Evolutionary conservation across 2,113 vertebrate species (phyloP).

Genomic region (Notarius lentiginosus): DNA sequence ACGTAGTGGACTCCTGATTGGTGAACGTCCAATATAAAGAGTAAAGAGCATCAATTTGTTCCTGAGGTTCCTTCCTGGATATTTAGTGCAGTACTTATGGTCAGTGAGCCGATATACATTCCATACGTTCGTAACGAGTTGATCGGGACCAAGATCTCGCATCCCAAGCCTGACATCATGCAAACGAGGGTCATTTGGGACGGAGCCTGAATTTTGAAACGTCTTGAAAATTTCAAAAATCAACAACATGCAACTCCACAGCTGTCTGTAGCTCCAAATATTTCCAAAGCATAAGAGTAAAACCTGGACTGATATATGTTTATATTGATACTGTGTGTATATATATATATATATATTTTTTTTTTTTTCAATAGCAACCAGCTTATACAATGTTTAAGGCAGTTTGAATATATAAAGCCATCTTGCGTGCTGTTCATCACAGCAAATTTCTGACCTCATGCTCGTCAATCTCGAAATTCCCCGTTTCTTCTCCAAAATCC

Average conservation of each 20-base stretch:
- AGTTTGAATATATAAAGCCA: not conserved
- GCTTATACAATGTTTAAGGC: slow-evolving; percentile 1
- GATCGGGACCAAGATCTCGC: not conserved
- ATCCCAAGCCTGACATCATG: not conserved
- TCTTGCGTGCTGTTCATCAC: not conserved
- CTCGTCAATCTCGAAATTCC: not conserved
- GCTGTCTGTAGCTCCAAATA: not conserved
- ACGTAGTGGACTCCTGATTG: not conserved
- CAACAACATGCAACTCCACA: not conserved
- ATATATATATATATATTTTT: not conserved
- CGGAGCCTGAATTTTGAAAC: not conserved
- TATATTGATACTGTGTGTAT: no score
- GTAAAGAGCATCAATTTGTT: not conserved
- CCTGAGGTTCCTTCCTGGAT: not conserved
- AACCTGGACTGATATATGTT: not conserved
- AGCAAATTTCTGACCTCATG: not conserved
- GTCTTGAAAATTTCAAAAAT: not conserved
- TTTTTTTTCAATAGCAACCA: no score
- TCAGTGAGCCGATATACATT: not conserved
- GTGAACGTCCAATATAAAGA: not conserved
- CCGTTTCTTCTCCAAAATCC: not conserved
- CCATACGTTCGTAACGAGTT: not conserved
- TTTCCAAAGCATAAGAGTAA: no score
- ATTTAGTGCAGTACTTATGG: not conserved
- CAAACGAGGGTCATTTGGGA: not conserved